phyloP scores from a whole-genome alignment of 2,113 vertebrate genomes.

The Larimichthys polyactis region DNA sequence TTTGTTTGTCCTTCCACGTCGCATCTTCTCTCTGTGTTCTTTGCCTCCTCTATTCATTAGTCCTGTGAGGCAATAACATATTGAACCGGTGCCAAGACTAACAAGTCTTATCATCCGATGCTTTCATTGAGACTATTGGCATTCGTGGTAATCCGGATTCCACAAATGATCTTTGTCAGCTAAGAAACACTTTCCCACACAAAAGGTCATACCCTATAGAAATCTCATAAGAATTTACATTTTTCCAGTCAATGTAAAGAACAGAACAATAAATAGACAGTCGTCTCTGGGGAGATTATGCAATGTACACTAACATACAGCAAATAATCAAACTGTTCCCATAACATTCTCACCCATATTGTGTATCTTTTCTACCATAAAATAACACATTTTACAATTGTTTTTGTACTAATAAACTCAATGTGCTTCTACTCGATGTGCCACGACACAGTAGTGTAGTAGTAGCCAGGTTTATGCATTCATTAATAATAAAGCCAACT shows the following conservation, averaged over 20 bases:
- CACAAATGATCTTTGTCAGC: background rate
- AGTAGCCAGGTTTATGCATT: too few relatives aligned
- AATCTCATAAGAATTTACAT: constrained; percentile 9
- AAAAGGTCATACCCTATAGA: background rate
- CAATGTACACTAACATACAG: background rate
- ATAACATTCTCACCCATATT: background rate
- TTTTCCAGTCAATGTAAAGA: constrained; percentile 16
- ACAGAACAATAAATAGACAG: constrained; percentile 3
- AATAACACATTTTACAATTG: too few relatives aligned
- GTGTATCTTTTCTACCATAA: too few relatives aligned
- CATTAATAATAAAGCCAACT: too few relatives aligned
- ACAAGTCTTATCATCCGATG: constrained; percentile 10
- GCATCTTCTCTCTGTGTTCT: background rate
- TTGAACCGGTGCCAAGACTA: constrained; percentile 10
- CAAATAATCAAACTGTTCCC: background rate
- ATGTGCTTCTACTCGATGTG: too few relatives aligned
- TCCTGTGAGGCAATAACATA: background rate
- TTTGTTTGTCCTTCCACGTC: background rate
- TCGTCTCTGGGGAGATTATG: background rate
- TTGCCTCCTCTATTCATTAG: constrained; percentile 11
- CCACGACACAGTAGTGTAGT: too few relatives aligned
- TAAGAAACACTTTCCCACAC: constrained; percentile 35
- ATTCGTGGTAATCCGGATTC: background rate
- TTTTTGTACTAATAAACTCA: too few relatives aligned
- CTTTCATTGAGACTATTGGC: constrained; percentile 6